phyloP scores from a whole-genome alignment of 1,140 invertebrate genomes.

The Drosophila lacertosa region DNA sequence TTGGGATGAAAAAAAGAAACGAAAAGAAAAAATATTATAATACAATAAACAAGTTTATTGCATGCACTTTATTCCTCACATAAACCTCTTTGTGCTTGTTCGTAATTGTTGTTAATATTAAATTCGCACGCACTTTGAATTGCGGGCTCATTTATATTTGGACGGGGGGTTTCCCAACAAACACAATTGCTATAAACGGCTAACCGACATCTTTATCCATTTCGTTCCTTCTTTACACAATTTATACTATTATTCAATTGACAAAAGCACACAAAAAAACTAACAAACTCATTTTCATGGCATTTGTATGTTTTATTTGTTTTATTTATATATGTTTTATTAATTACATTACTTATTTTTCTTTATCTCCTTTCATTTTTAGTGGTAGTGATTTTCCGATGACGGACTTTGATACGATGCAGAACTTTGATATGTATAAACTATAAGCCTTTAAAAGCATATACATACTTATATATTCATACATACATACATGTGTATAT shows the following conservation, averaged over 20 bases:
- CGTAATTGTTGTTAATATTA: conserved; percentile 19
- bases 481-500: conserved; percentile 11
- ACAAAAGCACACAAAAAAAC: too few species aligned
- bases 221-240: not conserved
- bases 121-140: conserved; percentile 1
- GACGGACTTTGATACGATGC: conserved; percentile 76
- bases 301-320: conserved; percentile 14
- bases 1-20: conserved; percentile 6
- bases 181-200: not conserved
- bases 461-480: conserved; percentile 37
- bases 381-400: conserved; percentile 75
- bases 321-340: conserved; percentile 12
- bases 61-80: conserved; percentile 25
- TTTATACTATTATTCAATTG: conserved; percentile 12
- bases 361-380: conserved; percentile 49
- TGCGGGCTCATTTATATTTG: not conserved
- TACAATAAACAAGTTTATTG: conserved; percentile 24
- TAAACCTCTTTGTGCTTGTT: conserved; percentile 35
- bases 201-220: too few species aligned
- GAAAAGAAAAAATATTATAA: not conserved
- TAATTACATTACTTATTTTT: conserved; percentile 39
- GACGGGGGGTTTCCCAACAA: not conserved
- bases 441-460: conserved; percentile 41
- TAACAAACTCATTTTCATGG: conserved; percentile 15
- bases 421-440: conserved; percentile 71